Conservation (phyloP, 2,888 invertebrate species). For the Caenorhabditis sp. region DNA sequence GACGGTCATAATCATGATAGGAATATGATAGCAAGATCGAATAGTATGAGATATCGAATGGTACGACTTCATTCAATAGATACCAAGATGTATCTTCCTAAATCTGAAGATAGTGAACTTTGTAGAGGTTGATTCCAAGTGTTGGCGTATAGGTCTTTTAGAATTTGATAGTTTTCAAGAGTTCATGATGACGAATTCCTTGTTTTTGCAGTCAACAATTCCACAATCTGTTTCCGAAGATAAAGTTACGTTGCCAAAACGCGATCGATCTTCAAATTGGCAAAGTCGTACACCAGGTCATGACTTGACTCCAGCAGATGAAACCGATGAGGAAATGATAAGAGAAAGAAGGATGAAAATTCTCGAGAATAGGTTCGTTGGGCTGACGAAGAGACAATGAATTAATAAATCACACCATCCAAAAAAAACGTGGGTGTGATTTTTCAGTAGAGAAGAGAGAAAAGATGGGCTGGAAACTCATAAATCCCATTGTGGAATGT, state of each 20-base stretch:
- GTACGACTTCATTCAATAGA: no score
- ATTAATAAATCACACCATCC: no score
- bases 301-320: conserved; percentile 51
- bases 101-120: no score
- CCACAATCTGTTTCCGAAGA: conserved; percentile 41
- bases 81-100: no score
- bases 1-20: conserved; percentile 53
- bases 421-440: not conserved
- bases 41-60: conserved; percentile 50
- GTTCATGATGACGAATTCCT: not conserved
- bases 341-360: conserved; percentile 33
- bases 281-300: conserved; percentile 14
- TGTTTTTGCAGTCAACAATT: conserved; percentile 26
- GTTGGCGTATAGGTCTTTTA: no score
- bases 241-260: conserved; percentile 31
- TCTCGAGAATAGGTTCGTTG: conserved; percentile 32
- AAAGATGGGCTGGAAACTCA: no score
- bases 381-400: not conserved
- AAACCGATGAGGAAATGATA: conserved; percentile 42
- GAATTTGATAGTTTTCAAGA: not conserved
- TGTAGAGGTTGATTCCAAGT: no score
- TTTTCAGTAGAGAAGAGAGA: no score
- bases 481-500: no score
- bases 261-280: conserved; percentile 40
- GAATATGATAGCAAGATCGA: conserved; percentile 39